These are phyloP conservation scores for Ammodytes marinus DNA, from an alignment of 2,113 vertebrate genomes.

Conservation along the genomic window DNA sequence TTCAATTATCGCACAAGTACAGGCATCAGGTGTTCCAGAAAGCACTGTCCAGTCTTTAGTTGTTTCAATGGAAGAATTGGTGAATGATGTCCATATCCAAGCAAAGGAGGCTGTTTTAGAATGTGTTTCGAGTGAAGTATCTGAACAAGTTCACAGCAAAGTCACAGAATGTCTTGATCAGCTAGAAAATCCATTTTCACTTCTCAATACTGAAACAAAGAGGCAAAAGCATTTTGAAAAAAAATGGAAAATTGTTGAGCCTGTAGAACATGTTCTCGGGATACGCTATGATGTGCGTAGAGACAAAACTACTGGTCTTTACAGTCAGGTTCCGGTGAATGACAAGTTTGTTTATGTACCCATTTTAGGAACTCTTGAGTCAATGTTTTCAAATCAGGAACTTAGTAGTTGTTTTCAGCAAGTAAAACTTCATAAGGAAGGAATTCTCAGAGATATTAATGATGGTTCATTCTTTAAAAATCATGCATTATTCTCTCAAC, in stretches of 20 bases:
- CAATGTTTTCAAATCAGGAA: slow-evolving; percentile 15
- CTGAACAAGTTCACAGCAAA: no score
- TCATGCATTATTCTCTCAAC: slow-evolving; percentile 7
- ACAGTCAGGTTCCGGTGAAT: slow-evolving; percentile 18
- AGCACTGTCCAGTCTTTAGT: no score
- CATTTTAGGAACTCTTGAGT: slow-evolving; percentile 11
- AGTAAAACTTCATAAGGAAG: background rate
- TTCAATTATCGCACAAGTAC: no score
- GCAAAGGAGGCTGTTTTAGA: no score
- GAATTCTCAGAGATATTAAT: slow-evolving; percentile 11
- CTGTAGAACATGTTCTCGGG: slow-evolving; percentile 1
- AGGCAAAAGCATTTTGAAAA: background rate
- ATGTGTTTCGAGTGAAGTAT: no score
- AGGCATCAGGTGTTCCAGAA: no score
- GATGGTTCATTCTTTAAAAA: slow-evolving; percentile 19
- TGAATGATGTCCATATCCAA: no score
- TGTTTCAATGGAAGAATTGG: no score
- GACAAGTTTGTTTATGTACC: slow-evolving; percentile 14
- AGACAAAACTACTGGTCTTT: background rate
- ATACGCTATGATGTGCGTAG: background rate
- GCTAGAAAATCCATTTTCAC: slow-evolving; percentile 22
- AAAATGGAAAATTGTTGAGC: slow-evolving; percentile 28
- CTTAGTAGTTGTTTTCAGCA: slow-evolving; percentile 7
- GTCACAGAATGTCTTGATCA: slow-evolving; percentile 6
- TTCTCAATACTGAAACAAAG: slow-evolving; percentile 6